A percentile compares a stretch with the other conserved stretches of the same genome.
Conservation (phyloP, 64 coral and sea anemone species). For the Pachyseris speciosa region DNA sequence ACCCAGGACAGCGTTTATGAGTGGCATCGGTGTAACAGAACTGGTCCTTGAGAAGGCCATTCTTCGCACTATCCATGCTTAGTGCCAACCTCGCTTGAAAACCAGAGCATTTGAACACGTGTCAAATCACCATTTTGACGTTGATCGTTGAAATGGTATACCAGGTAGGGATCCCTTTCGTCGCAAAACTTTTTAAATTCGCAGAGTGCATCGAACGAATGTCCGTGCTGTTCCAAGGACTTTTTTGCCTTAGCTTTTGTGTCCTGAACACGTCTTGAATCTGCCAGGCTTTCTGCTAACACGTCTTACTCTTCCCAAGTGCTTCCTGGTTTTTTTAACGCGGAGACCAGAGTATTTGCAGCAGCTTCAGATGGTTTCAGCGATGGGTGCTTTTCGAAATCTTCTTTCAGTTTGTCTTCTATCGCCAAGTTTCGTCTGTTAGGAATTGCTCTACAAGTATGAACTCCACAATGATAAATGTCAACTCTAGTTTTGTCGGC, state of each 20-base stretch:
- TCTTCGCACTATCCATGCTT: conserved; percentile 30
- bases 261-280: background rate
- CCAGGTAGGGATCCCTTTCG: conserved; percentile 29
- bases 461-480: conserved; percentile 58
- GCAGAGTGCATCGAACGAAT: conserved; percentile 56
- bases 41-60: conserved; percentile 26
- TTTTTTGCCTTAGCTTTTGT: conserved; percentile 46
- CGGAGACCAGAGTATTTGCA: conserved; percentile 13
- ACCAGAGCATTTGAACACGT: conserved; percentile 39
- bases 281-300: conserved; percentile 24
- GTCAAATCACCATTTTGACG: conserved; percentile 25
- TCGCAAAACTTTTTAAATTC: conserved; percentile 25
- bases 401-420: background rate
- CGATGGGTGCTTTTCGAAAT: conserved; percentile 6
- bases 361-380: conserved; percentile 35
- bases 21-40: conserved; percentile 56
- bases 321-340: background rate
- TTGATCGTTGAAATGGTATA: conserved; percentile 49
- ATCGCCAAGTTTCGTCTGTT: background rate
- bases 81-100: conserved; percentile 32
- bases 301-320: conserved; percentile 45
- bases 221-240: conserved; percentile 11
- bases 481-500: background rate
- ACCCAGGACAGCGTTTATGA: conserved; percentile 29
- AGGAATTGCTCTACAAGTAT: conserved; percentile 49